Base-by-base conservation (phyloP, 2,797 vertebrate species). In the Poeciliopsis turneri region DNA sequence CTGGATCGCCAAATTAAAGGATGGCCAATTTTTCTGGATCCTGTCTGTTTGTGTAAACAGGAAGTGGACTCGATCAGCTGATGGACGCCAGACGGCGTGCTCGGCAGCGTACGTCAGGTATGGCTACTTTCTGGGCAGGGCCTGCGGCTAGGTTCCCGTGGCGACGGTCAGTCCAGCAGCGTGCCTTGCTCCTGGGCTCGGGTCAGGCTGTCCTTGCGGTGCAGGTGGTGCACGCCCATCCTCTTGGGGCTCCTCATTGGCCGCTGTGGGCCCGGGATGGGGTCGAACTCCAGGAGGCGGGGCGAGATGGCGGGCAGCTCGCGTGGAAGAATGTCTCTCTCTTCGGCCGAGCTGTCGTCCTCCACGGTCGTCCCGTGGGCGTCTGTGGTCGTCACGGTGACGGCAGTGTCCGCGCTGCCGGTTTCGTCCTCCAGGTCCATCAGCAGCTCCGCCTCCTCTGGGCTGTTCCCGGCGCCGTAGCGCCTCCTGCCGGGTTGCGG, bases 191-290 rank as follows among this genome's bases (percentile, higher is more conserved):
- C 98, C 94, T 98, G 98, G 47, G 98, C 98, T 69, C 97, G 96
- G 0, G 97, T 98, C 93, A 99, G 94, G 89, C 98, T 99, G 95
- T 99, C 98, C 86, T 99, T 99, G 74, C 98, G 97, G 92, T 97
- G 97, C 45, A 99, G 95, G 86, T 99, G 98, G 90, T 99, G 98
- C 16, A 99, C 97, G 0, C 98, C 98, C 98, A 99, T 99, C 83
- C 98, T 96, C 91, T 99, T 99, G 28, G 98, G 98, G 90, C 97
- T 99, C 86, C 96, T 97, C 87, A 96, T 97, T 0, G 96, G 97
- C 1, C 97, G 96, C 10, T 92, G 88, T 0, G 82, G 70, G 0
- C 51, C 33, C 13, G 92, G 87, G 36, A 92, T 85, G 77, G 90
- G 89, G 70, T 92, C 94, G 47, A 90, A 89, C 76, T 97, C 95